A percentile compares a stretch with the other conserved stretches of the same genome.
These are phyloP conservation scores for Nautilus pompilius DNA, from an alignment of 1,140 invertebrate species.

Conservation along the genomic window DNA sequence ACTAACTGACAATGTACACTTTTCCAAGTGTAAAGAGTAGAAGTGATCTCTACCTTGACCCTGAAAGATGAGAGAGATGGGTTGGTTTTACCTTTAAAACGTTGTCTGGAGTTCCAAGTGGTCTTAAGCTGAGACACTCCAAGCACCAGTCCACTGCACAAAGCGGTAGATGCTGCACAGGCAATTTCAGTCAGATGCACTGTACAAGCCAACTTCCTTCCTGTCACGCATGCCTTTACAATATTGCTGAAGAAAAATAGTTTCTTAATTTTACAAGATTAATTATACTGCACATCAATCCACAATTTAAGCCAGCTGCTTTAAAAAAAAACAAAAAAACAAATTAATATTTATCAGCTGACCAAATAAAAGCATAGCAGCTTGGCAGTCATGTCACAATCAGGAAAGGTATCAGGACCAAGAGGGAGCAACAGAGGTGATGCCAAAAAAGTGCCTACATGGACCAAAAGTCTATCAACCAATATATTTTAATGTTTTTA, in stretches of 20 bases:
- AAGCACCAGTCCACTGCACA: conserved; percentile 32
- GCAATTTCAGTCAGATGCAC: conserved; percentile 34
- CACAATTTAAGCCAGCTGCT: not conserved
- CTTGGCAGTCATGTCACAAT: too few species aligned
- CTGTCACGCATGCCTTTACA: conserved; percentile 9
- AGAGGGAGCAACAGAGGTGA: too few species aligned
- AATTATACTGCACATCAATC: too few species aligned
- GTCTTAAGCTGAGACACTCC: conserved; percentile 28
- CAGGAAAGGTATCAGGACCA: too few species aligned
- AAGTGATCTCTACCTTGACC: too few species aligned
- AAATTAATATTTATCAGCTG: not conserved
- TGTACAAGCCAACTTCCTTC: conserved; percentile 14
- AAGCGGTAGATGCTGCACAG: conserved; percentile 35
- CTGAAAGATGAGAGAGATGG: too few species aligned
- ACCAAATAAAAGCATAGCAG: not conserved
- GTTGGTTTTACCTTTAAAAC: conserved; percentile 55
- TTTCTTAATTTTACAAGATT: not conserved
- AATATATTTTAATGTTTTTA: too few species aligned
- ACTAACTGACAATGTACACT: too few species aligned
- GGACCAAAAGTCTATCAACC: too few species aligned
- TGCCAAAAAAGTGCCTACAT: too few species aligned
- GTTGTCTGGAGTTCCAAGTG: conserved; percentile 26
- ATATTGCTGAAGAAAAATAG: conserved; percentile 9
- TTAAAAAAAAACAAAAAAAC: conserved; percentile 1
- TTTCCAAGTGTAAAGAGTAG: too few species aligned